A percentile compares a stretch with the other conserved stretches of the same genome.
These are phyloP conservation scores for Drosophila nebulosa DNA, from an alignment of 1,140 invertebrate species.

Conservation along the genomic window DNA sequence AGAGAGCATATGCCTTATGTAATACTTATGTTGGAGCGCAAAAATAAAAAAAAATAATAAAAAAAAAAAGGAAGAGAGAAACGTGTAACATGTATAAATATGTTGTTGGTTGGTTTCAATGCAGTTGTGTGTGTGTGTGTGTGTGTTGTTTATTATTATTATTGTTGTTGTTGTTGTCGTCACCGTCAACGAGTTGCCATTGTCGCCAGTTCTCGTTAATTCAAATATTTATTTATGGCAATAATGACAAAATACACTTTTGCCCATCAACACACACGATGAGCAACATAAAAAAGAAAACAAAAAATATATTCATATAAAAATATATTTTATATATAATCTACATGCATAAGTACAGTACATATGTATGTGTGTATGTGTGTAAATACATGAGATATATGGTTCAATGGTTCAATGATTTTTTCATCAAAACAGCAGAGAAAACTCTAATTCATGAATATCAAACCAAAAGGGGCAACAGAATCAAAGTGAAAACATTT, in stretches of 20 bases:
- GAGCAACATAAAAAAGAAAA: slow-evolving; percentile 22
- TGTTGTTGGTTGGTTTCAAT: slow-evolving; percentile 38
- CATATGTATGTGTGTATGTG: too few relatives aligned
- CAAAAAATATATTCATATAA: background rate
- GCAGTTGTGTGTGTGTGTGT: slow-evolving; percentile 35
- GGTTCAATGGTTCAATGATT: too few relatives aligned
- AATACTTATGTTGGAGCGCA: background rate
- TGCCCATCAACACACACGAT: slow-evolving; percentile 58
- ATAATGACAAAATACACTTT: slow-evolving; percentile 72
- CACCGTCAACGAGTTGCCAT: slow-evolving; percentile 59
- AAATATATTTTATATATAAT: background rate
- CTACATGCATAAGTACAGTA: too few relatives aligned
- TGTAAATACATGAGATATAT: too few relatives aligned
- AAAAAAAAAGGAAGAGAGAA: slow-evolving; percentile 21
- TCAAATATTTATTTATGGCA: slow-evolving; percentile 20
- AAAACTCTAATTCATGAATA: too few relatives aligned
- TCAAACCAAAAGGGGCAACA: too few relatives aligned
- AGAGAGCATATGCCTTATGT: background rate
- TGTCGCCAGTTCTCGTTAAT: slow-evolving; percentile 40
- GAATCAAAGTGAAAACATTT: too few relatives aligned
- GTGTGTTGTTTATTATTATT: slow-evolving; percentile 50
- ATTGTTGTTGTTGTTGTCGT: slow-evolving; percentile 33
- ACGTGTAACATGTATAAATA: slow-evolving; percentile 51
- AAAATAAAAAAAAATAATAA: slow-evolving; percentile 7
- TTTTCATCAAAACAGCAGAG: too few relatives aligned